A percentile compares a stretch with the other conserved stretches of the same genome.
phyloP scores from a whole-genome alignment of 2,888 invertebrate genomes.

The Sceliomorpha sp. region DNA sequence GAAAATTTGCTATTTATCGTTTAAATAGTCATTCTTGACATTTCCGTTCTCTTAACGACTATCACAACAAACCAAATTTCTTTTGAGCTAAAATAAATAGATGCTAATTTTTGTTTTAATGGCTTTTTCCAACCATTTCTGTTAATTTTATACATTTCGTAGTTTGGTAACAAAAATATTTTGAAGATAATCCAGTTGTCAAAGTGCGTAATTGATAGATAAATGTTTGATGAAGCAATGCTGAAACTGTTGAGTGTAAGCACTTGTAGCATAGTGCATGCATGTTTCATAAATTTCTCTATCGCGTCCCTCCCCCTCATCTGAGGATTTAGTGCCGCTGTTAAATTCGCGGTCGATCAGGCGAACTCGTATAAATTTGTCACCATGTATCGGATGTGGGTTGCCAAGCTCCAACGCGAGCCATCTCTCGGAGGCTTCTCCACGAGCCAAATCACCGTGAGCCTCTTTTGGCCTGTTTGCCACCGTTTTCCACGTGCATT shows the following conservation, averaged over 20 bases:
- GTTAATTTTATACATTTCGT: not conserved
- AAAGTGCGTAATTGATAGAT: not conserved
- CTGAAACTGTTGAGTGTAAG: slow-evolving; percentile 47
- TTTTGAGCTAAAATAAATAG: too few relatives aligned
- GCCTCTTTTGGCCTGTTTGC: slow-evolving; percentile 64
- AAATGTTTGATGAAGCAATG: slow-evolving; percentile 45
- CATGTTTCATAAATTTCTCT: slow-evolving; percentile 72
- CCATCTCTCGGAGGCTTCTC: slow-evolving; percentile 47
- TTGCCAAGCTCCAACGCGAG: slow-evolving; percentile 49
- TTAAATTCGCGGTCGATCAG: slow-evolving; percentile 75
- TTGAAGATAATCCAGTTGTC: slow-evolving; percentile 1
- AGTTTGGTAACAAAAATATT: too few relatives aligned
- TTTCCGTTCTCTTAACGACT: too few relatives aligned
- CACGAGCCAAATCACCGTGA: slow-evolving; percentile 47
- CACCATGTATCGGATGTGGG: slow-evolving; percentile 71
- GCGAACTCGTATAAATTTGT: slow-evolving; percentile 76
- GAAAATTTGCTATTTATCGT: too few relatives aligned
- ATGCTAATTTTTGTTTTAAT: too few relatives aligned
- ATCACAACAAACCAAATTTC: too few relatives aligned
- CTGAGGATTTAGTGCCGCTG: slow-evolving; percentile 65
- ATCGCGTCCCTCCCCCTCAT: slow-evolving; percentile 64
- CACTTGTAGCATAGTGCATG: slow-evolving; percentile 58
- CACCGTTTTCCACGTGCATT: slow-evolving; percentile 69
- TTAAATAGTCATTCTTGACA: too few relatives aligned
- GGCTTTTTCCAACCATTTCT: too few relatives aligned